Base-by-base conservation (phyloP, 2,113 vertebrate species). In the Xiphophorus hellerii region DNA sequence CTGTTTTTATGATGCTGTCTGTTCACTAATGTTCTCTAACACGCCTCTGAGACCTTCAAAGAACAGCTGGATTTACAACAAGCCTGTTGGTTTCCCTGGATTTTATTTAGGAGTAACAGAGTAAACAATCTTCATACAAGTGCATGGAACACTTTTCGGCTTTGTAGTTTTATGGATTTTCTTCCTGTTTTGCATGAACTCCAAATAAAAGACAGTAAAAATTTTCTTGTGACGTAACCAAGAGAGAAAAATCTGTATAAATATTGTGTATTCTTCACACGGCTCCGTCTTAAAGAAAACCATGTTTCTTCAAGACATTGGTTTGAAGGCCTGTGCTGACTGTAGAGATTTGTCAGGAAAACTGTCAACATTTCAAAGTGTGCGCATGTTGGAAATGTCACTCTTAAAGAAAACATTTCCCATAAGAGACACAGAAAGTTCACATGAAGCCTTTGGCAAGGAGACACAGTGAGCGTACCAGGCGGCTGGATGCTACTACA, bases 381-480 rank as follows among this genome's bases (percentile, higher is more conserved):
- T 78, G 76, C 35, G 70, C 62, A 79, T 67, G 77, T 72, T 78
- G 77, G 39, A 89, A 90, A 92, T 90, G 88, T 85, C 87, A 90
- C 81, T 35, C 51, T 62, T 74, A 64, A 78, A 77, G 73, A 78
- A 58, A 44, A 54, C 27, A 68, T 76, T 78, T 91, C 88, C 86
- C 83, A 44, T 8, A 27, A 76, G 58, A 60, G 71, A 29, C 42
- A 77, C 44, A 62, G 48, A 80, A 91, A 90, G 89, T 84, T 90
- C 89, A 91, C 15, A 73, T 54, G 39, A 37, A n/a, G 81, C 87
- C 78, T 81, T 58, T 73, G 87, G 88, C 88, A 44, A 64, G 62
- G 33, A 74, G 28, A 66, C 51, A 71, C 74, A 29, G 62, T 73
- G 31, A 61, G 51, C 22, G 33, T 66, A 71, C n/a, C 67, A 51